A percentile compares a stretch with the other conserved stretches of the same genome.
Conservation (phyloP, 2,113 vertebrate genomes). For the Seriola quinqueradiata region DNA sequence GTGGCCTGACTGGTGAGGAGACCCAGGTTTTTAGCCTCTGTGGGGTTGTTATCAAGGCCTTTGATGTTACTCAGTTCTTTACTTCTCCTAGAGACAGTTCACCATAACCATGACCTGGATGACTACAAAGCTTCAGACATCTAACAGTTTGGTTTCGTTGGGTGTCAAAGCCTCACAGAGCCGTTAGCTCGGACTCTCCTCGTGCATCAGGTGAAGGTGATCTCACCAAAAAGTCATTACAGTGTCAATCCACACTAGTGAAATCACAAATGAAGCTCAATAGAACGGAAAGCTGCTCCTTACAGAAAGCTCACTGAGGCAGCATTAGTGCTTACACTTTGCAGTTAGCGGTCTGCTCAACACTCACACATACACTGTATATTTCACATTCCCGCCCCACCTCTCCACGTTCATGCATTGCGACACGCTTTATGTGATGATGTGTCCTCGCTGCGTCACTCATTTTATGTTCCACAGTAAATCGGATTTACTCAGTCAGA, state of each 20-base stretch:
- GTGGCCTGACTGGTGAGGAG: too few species aligned
- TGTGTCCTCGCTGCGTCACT: constrained; percentile 19
- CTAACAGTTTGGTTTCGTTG: not conserved
- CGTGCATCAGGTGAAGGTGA: not conserved
- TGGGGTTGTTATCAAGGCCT: too few species aligned
- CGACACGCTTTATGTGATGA: not conserved
- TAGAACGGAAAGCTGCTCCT: not conserved
- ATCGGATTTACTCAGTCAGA: constrained; percentile 41
- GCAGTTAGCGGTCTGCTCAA: too few species aligned
- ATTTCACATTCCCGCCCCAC: not conserved
- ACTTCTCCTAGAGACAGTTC: too few species aligned
- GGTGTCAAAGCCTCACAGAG: not conserved
- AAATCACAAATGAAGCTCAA: not conserved
- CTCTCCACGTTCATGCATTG: not conserved
- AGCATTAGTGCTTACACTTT: not conserved
- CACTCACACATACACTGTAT: too few species aligned
- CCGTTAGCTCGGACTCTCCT: not conserved
- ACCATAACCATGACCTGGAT: too few species aligned
- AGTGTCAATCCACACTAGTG: not conserved
- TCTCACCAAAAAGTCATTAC: not conserved
- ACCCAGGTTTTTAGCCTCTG: too few species aligned
- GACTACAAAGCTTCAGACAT: too few species aligned
- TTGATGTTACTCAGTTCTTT: too few species aligned
- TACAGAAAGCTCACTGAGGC: not conserved
- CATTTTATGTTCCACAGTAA: constrained; percentile 44